phyloP scores from a whole-genome alignment of 2,888 invertebrate genomes.

The Brenthis hecate region DNA sequence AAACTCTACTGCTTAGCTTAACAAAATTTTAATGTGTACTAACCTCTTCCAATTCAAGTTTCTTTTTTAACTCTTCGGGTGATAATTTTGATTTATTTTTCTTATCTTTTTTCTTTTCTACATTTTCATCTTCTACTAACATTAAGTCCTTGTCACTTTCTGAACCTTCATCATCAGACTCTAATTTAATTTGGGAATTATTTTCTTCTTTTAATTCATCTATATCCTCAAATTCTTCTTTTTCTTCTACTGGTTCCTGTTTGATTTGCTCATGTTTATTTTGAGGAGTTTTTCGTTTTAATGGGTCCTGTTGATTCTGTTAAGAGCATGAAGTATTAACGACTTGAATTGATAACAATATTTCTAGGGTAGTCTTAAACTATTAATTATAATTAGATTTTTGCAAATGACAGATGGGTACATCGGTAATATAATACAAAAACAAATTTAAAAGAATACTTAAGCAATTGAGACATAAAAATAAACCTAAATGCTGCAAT shows the following conservation, averaged over 20 bases:
- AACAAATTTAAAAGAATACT: too few species aligned
- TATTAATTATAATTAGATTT: too few species aligned
- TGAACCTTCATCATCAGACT: conserved; percentile 38
- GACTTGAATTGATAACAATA: too few species aligned
- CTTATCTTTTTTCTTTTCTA: conserved; percentile 67
- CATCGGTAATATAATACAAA: too few species aligned
- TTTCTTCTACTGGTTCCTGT: conserved; percentile 48
- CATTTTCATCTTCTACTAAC: conserved; percentile 70
- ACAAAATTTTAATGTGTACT: conserved; percentile 6
- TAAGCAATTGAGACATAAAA: too few species aligned
- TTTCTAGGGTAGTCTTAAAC: too few species aligned
- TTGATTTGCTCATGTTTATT: conserved; percentile 47
- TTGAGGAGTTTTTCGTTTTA: conserved; percentile 36
- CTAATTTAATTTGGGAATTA: conserved; percentile 32
- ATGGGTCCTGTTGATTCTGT: conserved; percentile 11
- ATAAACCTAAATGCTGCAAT: background rate
- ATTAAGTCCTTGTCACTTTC: conserved; percentile 52
- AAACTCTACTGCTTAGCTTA: too few species aligned
- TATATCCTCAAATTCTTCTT: conserved; percentile 48
- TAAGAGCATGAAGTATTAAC: background rate
- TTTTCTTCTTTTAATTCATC: conserved; percentile 35
- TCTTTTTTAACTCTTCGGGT: conserved; percentile 74
- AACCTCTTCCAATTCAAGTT: conserved; percentile 72
- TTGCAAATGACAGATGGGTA: too few species aligned
- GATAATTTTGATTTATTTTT: conserved; percentile 69